Conservation (phyloP, 1,140 invertebrate species). For the Heliconius nattereri region DNA sequence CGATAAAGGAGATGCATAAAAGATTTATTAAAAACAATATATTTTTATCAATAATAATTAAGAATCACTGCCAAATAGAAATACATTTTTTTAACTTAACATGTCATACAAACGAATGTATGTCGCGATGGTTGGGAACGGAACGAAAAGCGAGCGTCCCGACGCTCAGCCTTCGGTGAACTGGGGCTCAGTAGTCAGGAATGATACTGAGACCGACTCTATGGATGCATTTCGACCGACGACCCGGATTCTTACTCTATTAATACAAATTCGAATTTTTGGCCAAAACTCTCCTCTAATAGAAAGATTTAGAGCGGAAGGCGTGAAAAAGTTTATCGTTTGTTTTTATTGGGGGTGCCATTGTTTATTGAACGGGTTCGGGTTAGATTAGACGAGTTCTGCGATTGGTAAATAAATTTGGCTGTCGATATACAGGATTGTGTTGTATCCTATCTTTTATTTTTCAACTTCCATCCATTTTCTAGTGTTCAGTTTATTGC, state of each 20-base stretch:
- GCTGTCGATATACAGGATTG: background rate
- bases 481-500: background rate
- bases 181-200: slow-evolving; percentile 45
- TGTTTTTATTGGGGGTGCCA: slow-evolving; percentile 24
- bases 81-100: background rate
- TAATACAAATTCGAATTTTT: slow-evolving; percentile 51
- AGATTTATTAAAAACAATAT: background rate
- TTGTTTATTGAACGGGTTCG: slow-evolving; percentile 17
- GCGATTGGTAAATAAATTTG: slow-evolving; percentile 1
- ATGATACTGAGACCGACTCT: slow-evolving; percentile 50
- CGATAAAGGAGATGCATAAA: background rate
- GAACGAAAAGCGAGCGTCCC: slow-evolving; percentile 48
- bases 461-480: background rate
- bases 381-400: slow-evolving; percentile 19
- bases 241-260: slow-evolving; percentile 56
- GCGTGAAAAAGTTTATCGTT: slow-evolving; percentile 35
- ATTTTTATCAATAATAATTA: background rate
- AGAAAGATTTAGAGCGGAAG: slow-evolving; percentile 30
- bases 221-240: slow-evolving; percentile 61
- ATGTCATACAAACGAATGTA: background rate
- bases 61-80: background rate
- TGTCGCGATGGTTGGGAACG: slow-evolving; percentile 16
- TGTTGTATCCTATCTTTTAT: background rate
- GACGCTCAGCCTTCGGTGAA: slow-evolving; percentile 47
- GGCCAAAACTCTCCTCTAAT: slow-evolving; percentile 38